Conservation (phyloP, 2,113 vertebrate species). For the Theristicus caerulescens region DNA sequence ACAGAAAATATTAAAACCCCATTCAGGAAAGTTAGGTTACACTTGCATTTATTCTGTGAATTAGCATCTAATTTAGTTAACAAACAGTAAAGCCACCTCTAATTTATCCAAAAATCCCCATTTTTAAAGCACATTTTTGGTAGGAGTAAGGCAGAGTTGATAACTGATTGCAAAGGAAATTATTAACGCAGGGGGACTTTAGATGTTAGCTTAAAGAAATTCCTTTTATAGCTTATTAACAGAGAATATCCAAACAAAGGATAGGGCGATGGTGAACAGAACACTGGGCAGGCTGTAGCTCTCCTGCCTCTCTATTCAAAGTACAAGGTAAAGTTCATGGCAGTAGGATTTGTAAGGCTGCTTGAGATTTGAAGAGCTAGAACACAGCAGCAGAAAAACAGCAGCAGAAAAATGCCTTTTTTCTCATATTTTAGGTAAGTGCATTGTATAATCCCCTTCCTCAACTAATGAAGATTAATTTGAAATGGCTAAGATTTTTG, state of each 20-base stretch:
- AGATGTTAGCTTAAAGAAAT: neutral
- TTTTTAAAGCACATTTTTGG: neutral
- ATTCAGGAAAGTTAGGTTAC: neutral
- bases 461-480: neutral
- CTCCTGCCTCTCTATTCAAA: neutral
- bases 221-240: neutral
- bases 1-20: neutral
- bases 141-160: neutral
- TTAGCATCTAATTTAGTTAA: neutral
- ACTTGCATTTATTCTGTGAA: neutral
- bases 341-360: neutral
- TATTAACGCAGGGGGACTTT: neutral
- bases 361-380: neutral
- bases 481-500: neutral
- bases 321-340: neutral
- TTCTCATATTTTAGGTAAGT: neutral
- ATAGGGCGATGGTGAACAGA: neutral
- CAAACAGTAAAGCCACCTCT: neutral
- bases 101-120: neutral
- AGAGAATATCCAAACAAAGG: neutral
- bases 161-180: neutral
- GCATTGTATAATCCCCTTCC: neutral
- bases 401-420: neutral
- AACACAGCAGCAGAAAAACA: neutral
- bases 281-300: neutral